Percentiles rank a stretch among this genome's conserved stretches.
These are phyloP conservation scores for Barypeithes pellucidus DNA, from an alignment of 2,888 invertebrate genomes.

Conservation along the genomic window DNA sequence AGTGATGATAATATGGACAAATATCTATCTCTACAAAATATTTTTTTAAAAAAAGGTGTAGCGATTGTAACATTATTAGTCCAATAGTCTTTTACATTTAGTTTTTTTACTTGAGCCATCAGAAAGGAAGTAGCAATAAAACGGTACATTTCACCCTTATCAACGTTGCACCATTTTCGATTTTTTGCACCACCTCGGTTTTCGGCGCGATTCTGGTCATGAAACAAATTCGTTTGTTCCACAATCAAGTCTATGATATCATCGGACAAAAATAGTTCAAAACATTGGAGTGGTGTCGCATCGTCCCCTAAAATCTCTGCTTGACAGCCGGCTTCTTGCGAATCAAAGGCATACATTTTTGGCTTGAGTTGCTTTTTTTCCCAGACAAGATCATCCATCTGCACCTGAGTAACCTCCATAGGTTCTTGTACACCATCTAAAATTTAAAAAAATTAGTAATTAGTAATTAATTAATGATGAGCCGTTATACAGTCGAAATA, in stretches of 20 bases:
- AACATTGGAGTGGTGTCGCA: constrained; percentile 2
- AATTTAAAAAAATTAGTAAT: background rate
- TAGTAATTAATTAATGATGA: background rate
- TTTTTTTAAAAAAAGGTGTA: too few species aligned
- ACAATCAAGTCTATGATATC: constrained; percentile 17
- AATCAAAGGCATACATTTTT: constrained; percentile 7
- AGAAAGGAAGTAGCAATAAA: constrained; percentile 5
- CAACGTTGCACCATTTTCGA: constrained; percentile 8
- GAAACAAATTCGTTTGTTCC: constrained; percentile 16
- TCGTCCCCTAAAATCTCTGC: constrained; percentile 1
- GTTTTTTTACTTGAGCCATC: constrained; percentile 13
- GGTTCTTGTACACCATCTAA: background rate
- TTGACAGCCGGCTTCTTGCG: constrained; percentile 5
- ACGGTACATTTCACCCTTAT: constrained; percentile 13
- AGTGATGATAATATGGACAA: too few species aligned
- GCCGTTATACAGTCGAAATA: background rate
- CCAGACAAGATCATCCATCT: constrained; percentile 6
- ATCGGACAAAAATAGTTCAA: constrained; percentile 11
- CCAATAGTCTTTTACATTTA: background rate
- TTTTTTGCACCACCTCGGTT: background rate
- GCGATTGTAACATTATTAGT: constrained; percentile 3
- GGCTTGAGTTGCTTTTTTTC: background rate
- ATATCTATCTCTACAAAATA: too few species aligned
- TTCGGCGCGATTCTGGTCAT: constrained; percentile 4
- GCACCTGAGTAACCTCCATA: background rate